Evolutionary conservation across 2,113 vertebrate genomes (phyloP).

Genomic region (Neotragus moschatus): DNA sequence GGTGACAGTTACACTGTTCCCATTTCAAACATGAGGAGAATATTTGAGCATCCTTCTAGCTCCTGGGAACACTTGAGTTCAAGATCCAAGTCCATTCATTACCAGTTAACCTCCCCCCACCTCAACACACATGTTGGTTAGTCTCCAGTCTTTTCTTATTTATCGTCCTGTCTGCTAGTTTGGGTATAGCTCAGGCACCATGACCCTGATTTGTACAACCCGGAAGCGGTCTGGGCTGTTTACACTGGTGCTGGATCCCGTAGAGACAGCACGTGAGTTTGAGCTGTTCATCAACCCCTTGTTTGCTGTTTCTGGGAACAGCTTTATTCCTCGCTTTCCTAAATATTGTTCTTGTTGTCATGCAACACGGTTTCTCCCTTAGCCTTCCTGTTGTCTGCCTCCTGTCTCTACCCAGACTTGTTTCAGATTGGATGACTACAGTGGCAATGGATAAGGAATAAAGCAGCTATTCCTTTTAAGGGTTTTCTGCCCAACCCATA

Average conservation of each 20-base stretch:
- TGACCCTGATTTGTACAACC: constrained; percentile 24
- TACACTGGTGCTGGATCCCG: constrained; percentile 14
- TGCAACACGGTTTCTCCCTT: constrained; percentile 9
- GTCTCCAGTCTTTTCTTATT: not conserved
- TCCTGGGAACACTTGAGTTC: not conserved
- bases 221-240: constrained; percentile 54
- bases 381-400: constrained; percentile 9
- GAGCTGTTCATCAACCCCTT: constrained; percentile 45
- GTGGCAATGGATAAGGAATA: not conserved
- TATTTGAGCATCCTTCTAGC: not conserved
- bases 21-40: not conserved
- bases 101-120: not conserved
- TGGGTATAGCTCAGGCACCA: not conserved
- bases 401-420: constrained; percentile 39
- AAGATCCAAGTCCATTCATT: not conserved
- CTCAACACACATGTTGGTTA: not conserved
- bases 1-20: not conserved
- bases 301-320: constrained; percentile 61
- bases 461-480: not conserved
- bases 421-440: constrained; percentile 42
- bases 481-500: not conserved
- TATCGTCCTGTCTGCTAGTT: not conserved
- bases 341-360: constrained; percentile 73
- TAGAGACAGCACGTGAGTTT: constrained; percentile 8
- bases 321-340: constrained; percentile 56